Evolutionary conservation across 2,888 invertebrate genomes (phyloP).

Genomic region (Epirrita christyi): DNA sequence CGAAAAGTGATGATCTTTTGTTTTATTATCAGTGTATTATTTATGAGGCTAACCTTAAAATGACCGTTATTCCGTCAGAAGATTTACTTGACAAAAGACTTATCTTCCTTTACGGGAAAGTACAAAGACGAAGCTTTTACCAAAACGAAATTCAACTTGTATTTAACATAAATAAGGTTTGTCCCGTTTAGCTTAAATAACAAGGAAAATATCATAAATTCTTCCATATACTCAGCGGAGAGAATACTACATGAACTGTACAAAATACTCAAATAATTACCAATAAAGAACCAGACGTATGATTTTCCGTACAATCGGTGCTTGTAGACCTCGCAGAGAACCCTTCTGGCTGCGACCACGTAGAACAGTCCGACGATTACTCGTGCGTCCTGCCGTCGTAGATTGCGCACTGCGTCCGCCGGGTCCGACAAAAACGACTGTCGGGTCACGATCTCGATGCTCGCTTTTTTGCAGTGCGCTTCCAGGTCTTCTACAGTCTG

Average conservation of each 20-base stretch:
- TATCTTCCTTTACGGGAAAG: conserved; percentile 11
- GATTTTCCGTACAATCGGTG: conserved; percentile 97
- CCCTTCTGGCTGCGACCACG: conserved; percentile 97
- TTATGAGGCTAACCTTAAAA: conserved; percentile 45
- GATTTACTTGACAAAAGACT: conserved; percentile 30
- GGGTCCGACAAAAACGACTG: conserved; percentile 99
- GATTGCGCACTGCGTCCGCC: conserved; percentile 96
- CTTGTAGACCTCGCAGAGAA: conserved; percentile 98
- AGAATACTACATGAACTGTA: not conserved
- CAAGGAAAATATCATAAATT: not conserved
- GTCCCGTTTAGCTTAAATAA: not conserved
- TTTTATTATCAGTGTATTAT: conserved; percentile 48
- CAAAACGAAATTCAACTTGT: conserved; percentile 3
- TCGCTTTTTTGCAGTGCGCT: conserved; percentile 94
- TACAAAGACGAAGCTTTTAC: conserved; percentile 10
- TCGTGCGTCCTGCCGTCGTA: conserved; percentile 97
- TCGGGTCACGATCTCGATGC: conserved; percentile 97
- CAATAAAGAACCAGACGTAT: conserved; percentile 99
- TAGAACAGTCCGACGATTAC: conserved; percentile 99
- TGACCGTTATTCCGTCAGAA: conserved; percentile 36
- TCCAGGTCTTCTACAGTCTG: conserved; percentile 99
- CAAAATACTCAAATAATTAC: conserved; percentile 86
- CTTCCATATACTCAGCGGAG: not conserved
- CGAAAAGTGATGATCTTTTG: conserved; percentile 49
- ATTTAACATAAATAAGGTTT: not conserved